A percentile compares a stretch with the other conserved stretches of the same genome.
Conservation (phyloP, 2,888 invertebrate species). For the Apantesis nais region DNA sequence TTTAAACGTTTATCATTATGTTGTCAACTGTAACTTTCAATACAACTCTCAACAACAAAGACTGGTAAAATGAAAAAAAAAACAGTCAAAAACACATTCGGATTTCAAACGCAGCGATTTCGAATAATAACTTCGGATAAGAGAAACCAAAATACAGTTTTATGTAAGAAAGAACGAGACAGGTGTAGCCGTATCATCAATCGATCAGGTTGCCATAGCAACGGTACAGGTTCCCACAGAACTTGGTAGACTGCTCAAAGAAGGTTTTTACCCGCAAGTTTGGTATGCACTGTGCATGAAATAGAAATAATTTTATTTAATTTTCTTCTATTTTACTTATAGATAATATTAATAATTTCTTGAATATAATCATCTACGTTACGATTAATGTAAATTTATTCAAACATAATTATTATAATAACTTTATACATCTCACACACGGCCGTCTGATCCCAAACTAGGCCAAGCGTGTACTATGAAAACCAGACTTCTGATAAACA, state of each 20-base stretch:
- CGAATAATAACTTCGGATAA: conserved; percentile 48
- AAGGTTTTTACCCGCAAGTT: conserved; percentile 15
- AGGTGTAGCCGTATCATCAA: conserved; percentile 57
- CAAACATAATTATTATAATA: too few relatives aligned
- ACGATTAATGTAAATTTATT: too few relatives aligned
- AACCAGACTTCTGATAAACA: too few relatives aligned
- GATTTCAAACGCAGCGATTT: conserved; percentile 35
- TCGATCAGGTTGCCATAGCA: conserved; percentile 74
- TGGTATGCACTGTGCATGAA: conserved; percentile 4
- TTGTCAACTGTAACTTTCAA: neutral
- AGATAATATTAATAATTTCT: too few relatives aligned
- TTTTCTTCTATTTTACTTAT: neutral
- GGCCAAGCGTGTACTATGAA: too few relatives aligned
- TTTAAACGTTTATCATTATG: neutral
- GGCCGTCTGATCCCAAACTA: too few relatives aligned
- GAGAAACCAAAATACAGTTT: conserved; percentile 35
- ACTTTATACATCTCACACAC: too few relatives aligned
- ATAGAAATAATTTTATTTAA: neutral
- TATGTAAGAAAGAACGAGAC: conserved; percentile 41
- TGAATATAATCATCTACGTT: too few relatives aligned
- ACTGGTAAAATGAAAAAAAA: conserved; percentile 23
- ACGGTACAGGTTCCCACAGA: conserved; percentile 50
- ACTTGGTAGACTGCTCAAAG: conserved; percentile 23
- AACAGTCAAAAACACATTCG: conserved; percentile 42
- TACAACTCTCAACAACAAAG: neutral